Percentiles rank a stretch among this genome's conserved stretches.
These are phyloP conservation scores for Exephanes ischioxanthus DNA, from an alignment of 2,888 invertebrate genomes.

Conservation along the genomic window DNA sequence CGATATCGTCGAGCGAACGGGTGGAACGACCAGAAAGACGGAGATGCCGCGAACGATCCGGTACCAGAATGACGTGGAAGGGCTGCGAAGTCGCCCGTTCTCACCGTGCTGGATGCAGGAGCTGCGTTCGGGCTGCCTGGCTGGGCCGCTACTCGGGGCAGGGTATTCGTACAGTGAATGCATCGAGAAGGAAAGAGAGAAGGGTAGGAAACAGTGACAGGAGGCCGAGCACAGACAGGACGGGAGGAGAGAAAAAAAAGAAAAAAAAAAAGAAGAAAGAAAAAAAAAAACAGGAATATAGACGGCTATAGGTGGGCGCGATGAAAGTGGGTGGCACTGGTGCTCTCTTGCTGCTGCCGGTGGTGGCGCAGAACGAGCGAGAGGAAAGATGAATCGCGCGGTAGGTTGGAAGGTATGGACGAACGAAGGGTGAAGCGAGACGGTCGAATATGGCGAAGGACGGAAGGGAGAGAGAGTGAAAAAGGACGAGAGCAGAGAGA, in stretches of 20 bases:
- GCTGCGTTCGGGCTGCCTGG: slow-evolving; percentile 22
- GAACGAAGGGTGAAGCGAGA: slow-evolving; percentile 58
- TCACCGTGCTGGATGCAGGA: slow-evolving; percentile 15
- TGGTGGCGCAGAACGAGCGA: slow-evolving; percentile 57
- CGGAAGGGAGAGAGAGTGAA: slow-evolving; percentile 48
- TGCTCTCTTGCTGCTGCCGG: slow-evolving; percentile 45
- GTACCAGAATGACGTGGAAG: background rate
- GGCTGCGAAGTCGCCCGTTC: slow-evolving; percentile 28
- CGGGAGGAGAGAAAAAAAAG: slow-evolving; percentile 43
- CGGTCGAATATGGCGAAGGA: slow-evolving; percentile 51
- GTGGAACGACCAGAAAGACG: background rate
- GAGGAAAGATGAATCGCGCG: slow-evolving; percentile 64
- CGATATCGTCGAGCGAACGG: background rate
- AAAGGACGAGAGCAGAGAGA: slow-evolving; percentile 73
- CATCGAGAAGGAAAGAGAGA: slow-evolving; percentile 66
- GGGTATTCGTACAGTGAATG: slow-evolving; percentile 62
- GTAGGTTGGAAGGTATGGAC: slow-evolving; percentile 65
- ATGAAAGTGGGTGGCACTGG: slow-evolving; percentile 65
- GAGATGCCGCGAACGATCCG: background rate
- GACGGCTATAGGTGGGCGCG: slow-evolving; percentile 64
- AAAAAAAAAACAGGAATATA: slow-evolving; percentile 56
- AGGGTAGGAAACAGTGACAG: slow-evolving; percentile 76
- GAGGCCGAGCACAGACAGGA: slow-evolving; percentile 60
- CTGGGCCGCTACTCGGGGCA: slow-evolving; percentile 27
- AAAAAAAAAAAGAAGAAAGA: slow-evolving; percentile 29